Conservation (phyloP, 1,140 invertebrate species). For the Ceratosolen solmsi region DNA sequence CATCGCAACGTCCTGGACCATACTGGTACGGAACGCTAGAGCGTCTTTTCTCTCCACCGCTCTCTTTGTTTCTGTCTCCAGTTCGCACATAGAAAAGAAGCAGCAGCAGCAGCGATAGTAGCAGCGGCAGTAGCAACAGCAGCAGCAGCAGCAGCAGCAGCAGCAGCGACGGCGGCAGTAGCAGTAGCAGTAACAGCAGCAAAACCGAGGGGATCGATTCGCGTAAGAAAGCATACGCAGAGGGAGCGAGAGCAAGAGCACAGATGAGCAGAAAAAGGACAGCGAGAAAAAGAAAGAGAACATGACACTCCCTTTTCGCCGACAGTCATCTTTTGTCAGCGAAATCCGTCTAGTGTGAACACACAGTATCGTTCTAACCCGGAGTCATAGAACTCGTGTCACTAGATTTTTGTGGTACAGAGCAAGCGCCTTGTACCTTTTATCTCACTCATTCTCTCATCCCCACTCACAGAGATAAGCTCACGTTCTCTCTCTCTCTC, state of each 20-base stretch:
- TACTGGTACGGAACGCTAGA: slow-evolving; percentile 52
- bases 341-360: not conserved
- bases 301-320: slow-evolving; percentile 28
- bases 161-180: not conserved
- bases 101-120: not conserved
- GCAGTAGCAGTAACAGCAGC: not conserved
- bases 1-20: slow-evolving; percentile 66
- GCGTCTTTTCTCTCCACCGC: not conserved
- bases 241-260: slow-evolving; percentile 3
- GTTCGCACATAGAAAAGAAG: not conserved
- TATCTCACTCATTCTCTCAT: too few relatives aligned
- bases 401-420: not conserved
- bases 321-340: not conserved
- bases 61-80: slow-evolving; percentile 8
- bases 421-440: too few relatives aligned
- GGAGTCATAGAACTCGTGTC: not conserved
- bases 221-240: not conserved
- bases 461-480: too few relatives aligned
- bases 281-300: not conserved
- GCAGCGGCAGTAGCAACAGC: not conserved
- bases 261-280: not conserved
- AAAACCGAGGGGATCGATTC: slow-evolving; percentile 60
- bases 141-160: not conserved
- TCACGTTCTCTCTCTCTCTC: too few relatives aligned
- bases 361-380: not conserved